A percentile compares a stretch with the other conserved stretches of the same genome.
Evolutionary conservation across 2,797 vertebrate genomes (phyloP).

Genomic region (Brachyrhaphis roseni): DNA sequence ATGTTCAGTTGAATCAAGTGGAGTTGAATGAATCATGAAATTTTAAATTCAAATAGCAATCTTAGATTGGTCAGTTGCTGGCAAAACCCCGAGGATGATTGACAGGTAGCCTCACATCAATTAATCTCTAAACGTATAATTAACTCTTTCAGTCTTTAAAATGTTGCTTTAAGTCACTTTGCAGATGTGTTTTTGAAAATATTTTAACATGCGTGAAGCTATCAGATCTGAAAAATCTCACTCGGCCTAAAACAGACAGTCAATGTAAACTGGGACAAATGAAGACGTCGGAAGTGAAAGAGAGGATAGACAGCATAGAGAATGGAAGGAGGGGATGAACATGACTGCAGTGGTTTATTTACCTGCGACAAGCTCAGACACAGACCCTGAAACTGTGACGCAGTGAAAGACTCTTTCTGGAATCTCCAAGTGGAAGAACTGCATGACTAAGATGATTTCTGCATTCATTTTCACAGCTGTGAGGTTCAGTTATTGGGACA

Average conservation of each 20-base stretch:
- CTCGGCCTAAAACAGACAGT: slow-evolving; percentile 57
- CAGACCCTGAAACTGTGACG: slow-evolving; percentile 77
- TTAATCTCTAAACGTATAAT: neutral
- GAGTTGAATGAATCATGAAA: too few relatives aligned
- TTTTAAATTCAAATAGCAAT: too few relatives aligned
- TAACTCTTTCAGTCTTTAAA: neutral
- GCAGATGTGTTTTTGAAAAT: slow-evolving; percentile 11
- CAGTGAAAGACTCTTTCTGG: slow-evolving; percentile 33
- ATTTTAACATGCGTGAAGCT: neutral
- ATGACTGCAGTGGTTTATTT: slow-evolving; percentile 49
- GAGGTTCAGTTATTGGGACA: slow-evolving; percentile 19
- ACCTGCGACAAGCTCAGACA: slow-evolving; percentile 75
- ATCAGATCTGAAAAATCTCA: slow-evolving; percentile 55
- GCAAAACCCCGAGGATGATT: too few relatives aligned
- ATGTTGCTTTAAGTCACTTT: slow-evolving; percentile 5
- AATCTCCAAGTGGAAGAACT: slow-evolving; percentile 28
- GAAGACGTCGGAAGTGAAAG: slow-evolving; percentile 7
- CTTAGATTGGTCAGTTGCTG: too few relatives aligned
- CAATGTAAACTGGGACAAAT: slow-evolving; percentile 47
- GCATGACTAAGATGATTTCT: slow-evolving; percentile 24
- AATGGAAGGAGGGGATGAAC: slow-evolving; percentile 18
- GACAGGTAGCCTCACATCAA: too few relatives aligned
- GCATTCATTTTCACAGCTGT: slow-evolving; percentile 18
- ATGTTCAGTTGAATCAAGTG: too few relatives aligned
- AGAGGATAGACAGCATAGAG: slow-evolving; percentile 20